phyloP scores from a whole-genome alignment of 2,888 invertebrate genomes.

The Caenorhabditis macrosperma region DNA sequence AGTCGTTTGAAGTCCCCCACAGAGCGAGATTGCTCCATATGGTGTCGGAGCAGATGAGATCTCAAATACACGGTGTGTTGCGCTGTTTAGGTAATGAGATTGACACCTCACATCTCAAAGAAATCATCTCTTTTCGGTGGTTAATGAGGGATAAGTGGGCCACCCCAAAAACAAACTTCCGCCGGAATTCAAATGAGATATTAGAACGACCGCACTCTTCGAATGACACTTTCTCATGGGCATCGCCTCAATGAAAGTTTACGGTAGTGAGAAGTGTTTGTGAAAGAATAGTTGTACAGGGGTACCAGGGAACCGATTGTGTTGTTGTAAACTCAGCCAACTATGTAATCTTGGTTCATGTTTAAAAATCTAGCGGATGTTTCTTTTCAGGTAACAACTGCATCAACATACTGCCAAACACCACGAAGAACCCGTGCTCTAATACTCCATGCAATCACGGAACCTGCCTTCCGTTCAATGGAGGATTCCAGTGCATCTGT shows the following conservation, averaged over 20 bases:
- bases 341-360: not conserved
- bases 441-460: slow-evolving; percentile 22
- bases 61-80: slow-evolving; percentile 21
- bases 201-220: not conserved
- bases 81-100: slow-evolving; percentile 29
- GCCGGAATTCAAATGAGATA: slow-evolving; percentile 13
- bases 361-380: not conserved
- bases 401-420: not conserved
- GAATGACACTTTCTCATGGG: slow-evolving; percentile 9
- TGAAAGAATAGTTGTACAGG: not conserved
- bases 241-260: not conserved
- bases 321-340: too few relatives aligned
- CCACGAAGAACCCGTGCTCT: not conserved
- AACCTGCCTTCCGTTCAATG: slow-evolving; percentile 81
- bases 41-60: slow-evolving; percentile 22
- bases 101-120: slow-evolving; percentile 35
- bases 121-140: not conserved
- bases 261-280: not conserved
- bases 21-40: slow-evolving; percentile 9
- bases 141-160: slow-evolving; percentile 38
- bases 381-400: slow-evolving; percentile 42
- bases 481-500: slow-evolving; percentile 95
- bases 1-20: not conserved
- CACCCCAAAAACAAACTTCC: slow-evolving; percentile 43
- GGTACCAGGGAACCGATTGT: too few relatives aligned